These are phyloP conservation scores for Nothocercus nigrocapillus DNA, from an alignment of 2,113 vertebrate genomes.

Conservation along the genomic window DNA sequence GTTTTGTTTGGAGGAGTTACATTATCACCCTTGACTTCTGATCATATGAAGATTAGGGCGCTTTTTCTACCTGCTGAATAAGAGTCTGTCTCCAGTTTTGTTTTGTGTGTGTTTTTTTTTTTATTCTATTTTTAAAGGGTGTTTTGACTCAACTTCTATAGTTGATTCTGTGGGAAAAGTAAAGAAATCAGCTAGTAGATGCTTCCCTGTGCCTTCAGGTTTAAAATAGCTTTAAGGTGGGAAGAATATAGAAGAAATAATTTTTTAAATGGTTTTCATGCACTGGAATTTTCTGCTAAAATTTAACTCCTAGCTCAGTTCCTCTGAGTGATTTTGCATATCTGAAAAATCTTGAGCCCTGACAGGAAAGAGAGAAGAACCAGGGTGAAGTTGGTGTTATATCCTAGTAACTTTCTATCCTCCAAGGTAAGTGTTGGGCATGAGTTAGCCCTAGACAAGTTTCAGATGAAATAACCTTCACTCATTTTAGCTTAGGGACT, in stretches of 20 bases:
- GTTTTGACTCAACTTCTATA: neutral
- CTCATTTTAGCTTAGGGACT: neutral
- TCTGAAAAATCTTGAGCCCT: conserved; percentile 6
- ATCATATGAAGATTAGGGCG: neutral
- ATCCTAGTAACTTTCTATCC: neutral
- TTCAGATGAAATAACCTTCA: conserved; percentile 13
- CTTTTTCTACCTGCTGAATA: neutral
- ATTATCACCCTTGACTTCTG: neutral
- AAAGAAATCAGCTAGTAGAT: neutral
- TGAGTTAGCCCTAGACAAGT: neutral
- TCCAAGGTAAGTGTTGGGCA: neutral
- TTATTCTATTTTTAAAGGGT: neutral
- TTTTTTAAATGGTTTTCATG: neutral
- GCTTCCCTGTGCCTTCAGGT: neutral
- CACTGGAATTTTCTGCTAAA: neutral
- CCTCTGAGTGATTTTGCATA: neutral
- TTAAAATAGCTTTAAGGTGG: neutral
- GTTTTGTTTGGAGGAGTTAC: neutral
- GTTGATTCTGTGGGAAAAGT: neutral
- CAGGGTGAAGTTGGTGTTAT: neutral
- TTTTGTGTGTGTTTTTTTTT: neutral
- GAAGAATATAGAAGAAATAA: neutral
- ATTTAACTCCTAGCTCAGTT: neutral
- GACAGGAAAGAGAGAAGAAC: neutral
- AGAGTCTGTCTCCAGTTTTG: neutral